phyloP scores from a whole-genome alignment of 2,888 invertebrate genomes.

The Capitulum mitella region DNA sequence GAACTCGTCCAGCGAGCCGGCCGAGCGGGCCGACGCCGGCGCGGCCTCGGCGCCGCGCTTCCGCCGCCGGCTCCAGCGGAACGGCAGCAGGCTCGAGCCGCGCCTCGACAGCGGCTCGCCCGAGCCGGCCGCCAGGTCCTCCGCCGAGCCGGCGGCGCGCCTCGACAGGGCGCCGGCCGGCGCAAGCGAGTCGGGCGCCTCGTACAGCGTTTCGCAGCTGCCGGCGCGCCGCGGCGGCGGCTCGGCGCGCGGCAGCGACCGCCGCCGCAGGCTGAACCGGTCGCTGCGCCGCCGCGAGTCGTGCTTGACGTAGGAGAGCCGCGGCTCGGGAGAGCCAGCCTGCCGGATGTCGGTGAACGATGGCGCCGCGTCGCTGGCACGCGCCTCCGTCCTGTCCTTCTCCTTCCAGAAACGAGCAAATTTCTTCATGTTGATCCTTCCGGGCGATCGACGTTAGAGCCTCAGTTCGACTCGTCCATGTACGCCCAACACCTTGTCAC shows the following conservation, averaged over 20 bases:
- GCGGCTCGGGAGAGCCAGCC: neutral
- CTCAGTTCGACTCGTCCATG: no score
- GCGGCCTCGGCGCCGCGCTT: neutral
- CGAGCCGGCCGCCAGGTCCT: neutral
- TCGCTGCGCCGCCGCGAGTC: conserved; percentile 12
- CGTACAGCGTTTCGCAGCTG: conserved; percentile 4
- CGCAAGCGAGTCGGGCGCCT: neutral
- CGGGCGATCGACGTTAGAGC: neutral
- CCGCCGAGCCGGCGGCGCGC: neutral
- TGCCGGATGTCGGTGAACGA: conserved; percentile 1
- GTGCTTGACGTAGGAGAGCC: neutral
- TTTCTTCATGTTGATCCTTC: neutral
- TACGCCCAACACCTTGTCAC: no score
- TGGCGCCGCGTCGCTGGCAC: neutral
- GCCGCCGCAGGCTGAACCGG: neutral
- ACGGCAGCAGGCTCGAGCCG: no score
- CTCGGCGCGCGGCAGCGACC: neutral
- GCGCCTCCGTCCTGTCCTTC: neutral
- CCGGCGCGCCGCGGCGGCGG: conserved; percentile 3
- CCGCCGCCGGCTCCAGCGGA: conserved; percentile 17
- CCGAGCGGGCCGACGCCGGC: neutral
- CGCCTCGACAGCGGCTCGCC: no score
- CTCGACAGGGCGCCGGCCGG: neutral
- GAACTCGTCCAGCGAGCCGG: neutral
- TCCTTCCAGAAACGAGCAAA: conserved; percentile 10